phyloP scores from a whole-genome alignment of 2,797 vertebrate species.

The Novumbra hubbsi region DNA sequence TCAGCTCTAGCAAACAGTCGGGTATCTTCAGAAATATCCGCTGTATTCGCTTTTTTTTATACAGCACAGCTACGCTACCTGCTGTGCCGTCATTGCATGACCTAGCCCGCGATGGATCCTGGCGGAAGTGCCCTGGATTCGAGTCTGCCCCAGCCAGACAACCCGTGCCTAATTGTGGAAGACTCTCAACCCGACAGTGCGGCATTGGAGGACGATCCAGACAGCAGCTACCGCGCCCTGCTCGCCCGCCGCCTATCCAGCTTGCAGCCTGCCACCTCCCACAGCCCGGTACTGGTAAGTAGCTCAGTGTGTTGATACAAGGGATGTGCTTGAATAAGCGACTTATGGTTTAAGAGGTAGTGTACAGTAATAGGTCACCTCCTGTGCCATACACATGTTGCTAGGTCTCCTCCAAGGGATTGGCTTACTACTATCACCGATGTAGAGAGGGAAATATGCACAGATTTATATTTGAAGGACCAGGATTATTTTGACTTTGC shows the following conservation, averaged over 20 bases:
- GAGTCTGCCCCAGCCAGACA: constrained; percentile 83
- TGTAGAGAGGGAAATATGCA: neutral
- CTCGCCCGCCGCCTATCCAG: constrained; percentile 78
- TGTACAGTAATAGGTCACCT: neutral
- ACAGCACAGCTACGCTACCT: constrained; percentile 3
- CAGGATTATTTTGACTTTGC: neutral
- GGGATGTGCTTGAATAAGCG: neutral
- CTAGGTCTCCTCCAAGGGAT: no score
- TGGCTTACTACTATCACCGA: no score
- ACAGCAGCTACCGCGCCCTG: constrained; percentile 79
- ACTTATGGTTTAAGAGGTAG: neutral
- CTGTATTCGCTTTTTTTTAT: neutral
- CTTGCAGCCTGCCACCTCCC: constrained; percentile 74
- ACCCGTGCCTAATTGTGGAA: constrained; percentile 88
- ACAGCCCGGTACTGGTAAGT: constrained; percentile 85
- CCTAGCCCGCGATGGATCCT: constrained; percentile 76
- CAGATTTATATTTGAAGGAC: neutral
- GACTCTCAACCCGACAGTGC: constrained; percentile 89
- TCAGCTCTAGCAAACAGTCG: neutral
- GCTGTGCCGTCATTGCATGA: constrained; percentile 32
- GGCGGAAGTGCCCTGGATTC: constrained; percentile 81
- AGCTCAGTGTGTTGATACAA: neutral
- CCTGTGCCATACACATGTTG: neutral
- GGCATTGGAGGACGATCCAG: constrained; percentile 79
- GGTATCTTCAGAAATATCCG: neutral